Evolutionary conservation across 2,797 vertebrate species (phyloP), one percentile per base, ranked within the genome.

Genomic region (Chanos chanos): DNA sequence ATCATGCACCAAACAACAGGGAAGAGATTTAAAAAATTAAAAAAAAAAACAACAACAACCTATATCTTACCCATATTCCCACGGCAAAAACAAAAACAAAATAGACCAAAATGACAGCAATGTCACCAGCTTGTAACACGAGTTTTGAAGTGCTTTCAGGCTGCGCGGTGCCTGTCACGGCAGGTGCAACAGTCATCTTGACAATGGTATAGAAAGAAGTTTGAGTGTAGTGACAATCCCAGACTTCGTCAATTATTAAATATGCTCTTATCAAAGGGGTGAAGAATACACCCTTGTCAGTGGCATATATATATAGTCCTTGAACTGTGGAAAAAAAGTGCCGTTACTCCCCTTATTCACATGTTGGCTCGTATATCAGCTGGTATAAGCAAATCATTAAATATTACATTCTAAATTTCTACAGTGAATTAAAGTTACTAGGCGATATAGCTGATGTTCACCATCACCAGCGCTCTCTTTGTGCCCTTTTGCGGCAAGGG

Each of bases 31-130:
- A n/a, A n/a, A n/a, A n/a, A n/a, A 49, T 24, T 33, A 80, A 24
- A 64, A 12, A 27, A 6, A 47, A 15, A 28, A 13, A 10, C 5
- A 22, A 2, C 25, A 22, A 37, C 15, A n/a, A 53, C 22, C 7
- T 7, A 27, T 25, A 21, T 27, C 44, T 16, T 5, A 18, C 39
- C 16, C n/a, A 16, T 16, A 7, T 2, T 41, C 1, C 6, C 39
- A 10, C 6, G 12, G 7, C 36, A 9, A 9, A 36, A 12, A 36
- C 36, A 12, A 33, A 4, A 33, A 36, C 7, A 0, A 99, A 94
- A 77, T 98, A 99, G 40, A 87, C 0, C 0, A 89, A 83, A 10
- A 97, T 76, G 0, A 96, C 92, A 0, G 78, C 19, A 0, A 98
- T 90, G 73, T 99, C 95, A 1, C 86, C 87, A 54, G 83, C 73